Conservation (phyloP, 1,140 invertebrate species). For the Hycleus phaleratus region DNA sequence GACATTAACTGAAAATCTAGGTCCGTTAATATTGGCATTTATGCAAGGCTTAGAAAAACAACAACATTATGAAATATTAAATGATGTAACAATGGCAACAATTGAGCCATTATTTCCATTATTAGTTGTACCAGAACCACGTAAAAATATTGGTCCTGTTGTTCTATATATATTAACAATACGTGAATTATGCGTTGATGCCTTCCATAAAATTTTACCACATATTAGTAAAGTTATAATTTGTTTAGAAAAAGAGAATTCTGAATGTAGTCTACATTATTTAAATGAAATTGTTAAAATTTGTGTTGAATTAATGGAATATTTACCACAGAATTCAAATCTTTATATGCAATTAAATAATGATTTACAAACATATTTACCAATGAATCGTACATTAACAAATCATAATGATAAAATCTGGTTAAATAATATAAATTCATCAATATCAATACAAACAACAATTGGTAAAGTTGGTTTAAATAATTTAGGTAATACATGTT, state of each 20-base stretch:
- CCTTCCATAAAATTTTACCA: constrained; percentile 44
- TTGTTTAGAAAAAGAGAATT: constrained; percentile 40
- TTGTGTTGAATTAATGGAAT: constrained; percentile 42
- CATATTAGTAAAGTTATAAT: constrained; percentile 35
- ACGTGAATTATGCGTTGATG: constrained; percentile 41
- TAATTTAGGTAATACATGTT: constrained; percentile 83
- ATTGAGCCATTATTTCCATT: constrained; percentile 43
- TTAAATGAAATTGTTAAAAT: constrained; percentile 46
- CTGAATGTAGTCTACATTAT: constrained; percentile 37
- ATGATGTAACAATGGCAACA: constrained; percentile 44
- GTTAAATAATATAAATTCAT: too few species aligned
- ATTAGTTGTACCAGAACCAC: constrained; percentile 41
- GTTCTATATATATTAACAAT: constrained; percentile 47
- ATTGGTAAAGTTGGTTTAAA: constrained; percentile 62
- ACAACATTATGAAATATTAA: constrained; percentile 43
- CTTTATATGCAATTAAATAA: constrained; percentile 37
- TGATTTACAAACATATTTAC: constrained; percentile 21
- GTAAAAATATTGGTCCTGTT: constrained; percentile 43
- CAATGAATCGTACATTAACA: constrained; percentile 1
- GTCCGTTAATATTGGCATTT: constrained; percentile 46
- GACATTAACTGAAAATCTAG: constrained; percentile 44
- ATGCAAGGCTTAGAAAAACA: constrained; percentile 46
- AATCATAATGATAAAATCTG: constrained; percentile 6
- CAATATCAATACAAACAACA: too few species aligned
- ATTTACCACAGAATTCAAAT: constrained; percentile 42